A percentile compares a stretch with the other conserved stretches of the same genome.
Conservation (phyloP, 2,888 invertebrate species). For the Nymphalis c-album region DNA sequence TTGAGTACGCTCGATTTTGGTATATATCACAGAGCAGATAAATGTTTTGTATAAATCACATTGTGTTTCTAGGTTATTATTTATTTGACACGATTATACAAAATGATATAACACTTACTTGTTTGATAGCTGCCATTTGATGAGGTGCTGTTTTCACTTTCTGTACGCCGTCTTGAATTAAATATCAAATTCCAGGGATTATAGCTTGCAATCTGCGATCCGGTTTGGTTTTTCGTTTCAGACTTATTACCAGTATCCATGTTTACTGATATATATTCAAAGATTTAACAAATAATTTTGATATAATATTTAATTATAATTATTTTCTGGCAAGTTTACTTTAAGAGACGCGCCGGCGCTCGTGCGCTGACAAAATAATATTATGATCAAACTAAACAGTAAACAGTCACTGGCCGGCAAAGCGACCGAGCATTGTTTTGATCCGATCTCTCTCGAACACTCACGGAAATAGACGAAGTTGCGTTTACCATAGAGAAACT, state of each 20-base stretch:
- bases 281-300: not conserved
- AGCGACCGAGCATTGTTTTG: conserved; percentile 61
- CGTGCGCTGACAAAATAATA: conserved; percentile 59
- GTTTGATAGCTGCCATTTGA: conserved; percentile 62
- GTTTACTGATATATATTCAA: conserved; percentile 6
- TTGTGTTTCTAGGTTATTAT: not conserved
- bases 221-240: conserved; percentile 52
- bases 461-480: conserved; percentile 62
- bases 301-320: conserved; percentile 8
- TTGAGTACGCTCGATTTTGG: conserved; percentile 10
- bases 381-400: conserved; percentile 56
- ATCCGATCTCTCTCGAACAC: conserved; percentile 61
- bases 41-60: not conserved
- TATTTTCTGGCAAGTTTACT: conserved; percentile 10
- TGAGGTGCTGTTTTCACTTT: conserved; percentile 71
- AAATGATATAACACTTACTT: conserved; percentile 51
- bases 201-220: conserved; percentile 53
- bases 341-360: conserved; percentile 50
- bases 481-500: conserved; percentile 49
- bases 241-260: conserved; percentile 67
- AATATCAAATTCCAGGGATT: conserved; percentile 75
- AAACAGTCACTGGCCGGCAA: conserved; percentile 48
- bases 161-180: conserved; percentile 63
- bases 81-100: conserved; percentile 2
- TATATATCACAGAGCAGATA: not conserved